These are phyloP conservation scores for Spialia ferax DNA, from an alignment of 2,888 invertebrate genomes.

Conservation along the genomic window DNA sequence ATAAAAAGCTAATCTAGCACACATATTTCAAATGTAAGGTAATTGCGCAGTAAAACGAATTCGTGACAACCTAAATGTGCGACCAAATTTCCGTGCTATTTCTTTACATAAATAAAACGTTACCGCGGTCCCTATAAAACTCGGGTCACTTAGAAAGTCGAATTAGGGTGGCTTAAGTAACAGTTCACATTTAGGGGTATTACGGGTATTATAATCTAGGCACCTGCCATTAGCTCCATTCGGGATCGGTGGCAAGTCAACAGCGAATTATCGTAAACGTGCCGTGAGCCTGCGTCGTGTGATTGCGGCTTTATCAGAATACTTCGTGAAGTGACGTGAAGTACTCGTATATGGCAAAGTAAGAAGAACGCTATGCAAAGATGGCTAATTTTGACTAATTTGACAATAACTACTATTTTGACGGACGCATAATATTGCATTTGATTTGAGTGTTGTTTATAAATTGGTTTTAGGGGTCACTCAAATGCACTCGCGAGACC, in stretches of 20 bases:
- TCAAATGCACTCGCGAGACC: too few relatives aligned
- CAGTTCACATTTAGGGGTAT: constrained; percentile 32
- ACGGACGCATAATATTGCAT: too few relatives aligned
- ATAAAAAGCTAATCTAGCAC: constrained; percentile 34
- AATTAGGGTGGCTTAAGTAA: constrained; percentile 30
- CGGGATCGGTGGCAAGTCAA: constrained; percentile 7
- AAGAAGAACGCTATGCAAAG: too few relatives aligned
- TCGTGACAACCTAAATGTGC: constrained; percentile 39
- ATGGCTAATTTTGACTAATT: too few relatives aligned
- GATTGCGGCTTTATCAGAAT: not conserved
- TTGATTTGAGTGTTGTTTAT: too few relatives aligned
- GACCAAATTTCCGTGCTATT: constrained; percentile 38
- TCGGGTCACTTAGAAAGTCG: constrained; percentile 17
- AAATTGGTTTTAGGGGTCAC: too few relatives aligned
- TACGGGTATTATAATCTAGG: constrained; percentile 27
- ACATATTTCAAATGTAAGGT: constrained; percentile 40
- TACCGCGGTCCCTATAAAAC: constrained; percentile 29
- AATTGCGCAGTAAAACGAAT: constrained; percentile 40
- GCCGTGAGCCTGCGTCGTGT: not conserved
- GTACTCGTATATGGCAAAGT: too few relatives aligned
- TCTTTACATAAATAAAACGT: constrained; percentile 41
- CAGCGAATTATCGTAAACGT: constrained; percentile 8
- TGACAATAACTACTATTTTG: too few relatives aligned
- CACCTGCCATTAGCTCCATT: constrained; percentile 11
- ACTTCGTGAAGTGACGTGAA: too few relatives aligned